Conservation (phyloP, 2,888 invertebrate species). For the Heliconius hortense region DNA sequence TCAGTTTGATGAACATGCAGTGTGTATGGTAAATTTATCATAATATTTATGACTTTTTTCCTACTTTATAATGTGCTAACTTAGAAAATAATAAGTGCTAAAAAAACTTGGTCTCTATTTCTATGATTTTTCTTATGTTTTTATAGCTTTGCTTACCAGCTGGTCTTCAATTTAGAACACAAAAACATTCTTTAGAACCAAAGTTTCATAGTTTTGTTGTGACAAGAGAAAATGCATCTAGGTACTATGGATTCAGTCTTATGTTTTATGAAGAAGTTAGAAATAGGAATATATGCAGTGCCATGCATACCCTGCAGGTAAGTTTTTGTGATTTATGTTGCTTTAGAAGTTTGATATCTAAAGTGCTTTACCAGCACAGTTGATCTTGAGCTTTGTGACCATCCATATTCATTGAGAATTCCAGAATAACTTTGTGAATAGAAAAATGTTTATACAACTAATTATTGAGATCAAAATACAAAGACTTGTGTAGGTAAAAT, state of each 20-base stretch:
- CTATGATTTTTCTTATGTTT: conserved; percentile 42
- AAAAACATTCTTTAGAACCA: conserved; percentile 93
- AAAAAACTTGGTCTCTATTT: not conserved
- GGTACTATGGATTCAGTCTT: conserved; percentile 96
- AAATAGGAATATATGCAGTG: conserved; percentile 95
- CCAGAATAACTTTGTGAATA: too few relatives aligned
- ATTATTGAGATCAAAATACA: too few relatives aligned
- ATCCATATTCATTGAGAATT: too few relatives aligned
- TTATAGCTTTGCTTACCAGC: conserved; percentile 95
- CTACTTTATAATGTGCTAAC: not conserved
- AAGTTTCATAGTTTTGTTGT: conserved; percentile 98
- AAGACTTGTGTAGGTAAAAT: too few relatives aligned
- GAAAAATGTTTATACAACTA: too few relatives aligned
- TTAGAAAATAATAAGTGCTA: not conserved
- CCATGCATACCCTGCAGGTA: conserved; percentile 97
- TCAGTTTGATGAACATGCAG: conserved; percentile 96
- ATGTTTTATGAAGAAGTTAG: conserved; percentile 98
- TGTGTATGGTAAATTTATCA: conserved; percentile 91
- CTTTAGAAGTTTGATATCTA: too few relatives aligned
- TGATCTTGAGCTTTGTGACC: too few relatives aligned
- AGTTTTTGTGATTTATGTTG: conserved; percentile 34
- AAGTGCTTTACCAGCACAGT: too few relatives aligned
- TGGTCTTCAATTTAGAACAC: conserved; percentile 96
- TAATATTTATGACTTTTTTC: not conserved
- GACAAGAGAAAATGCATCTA: conserved; percentile 97